Evolutionary conservation across 2,113 vertebrate species (phyloP).

Genomic region (Lathamus discolor): DNA sequence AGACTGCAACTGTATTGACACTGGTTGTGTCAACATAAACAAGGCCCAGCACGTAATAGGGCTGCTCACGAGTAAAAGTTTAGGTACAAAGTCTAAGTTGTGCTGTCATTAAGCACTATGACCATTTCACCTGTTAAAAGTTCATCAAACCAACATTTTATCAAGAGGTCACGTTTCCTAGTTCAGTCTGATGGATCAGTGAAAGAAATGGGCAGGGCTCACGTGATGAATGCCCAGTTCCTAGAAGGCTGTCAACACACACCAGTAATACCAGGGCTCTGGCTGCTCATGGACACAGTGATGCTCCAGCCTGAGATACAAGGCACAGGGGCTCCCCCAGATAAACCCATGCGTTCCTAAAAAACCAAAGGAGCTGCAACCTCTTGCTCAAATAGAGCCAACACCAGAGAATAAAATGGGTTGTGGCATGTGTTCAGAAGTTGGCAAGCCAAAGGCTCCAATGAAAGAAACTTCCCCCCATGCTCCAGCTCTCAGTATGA

Average conservation of each 20-base stretch:
- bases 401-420: background rate
- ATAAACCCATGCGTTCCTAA: background rate
- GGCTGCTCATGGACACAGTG: background rate
- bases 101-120: fast-evolving
- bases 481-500: background rate
- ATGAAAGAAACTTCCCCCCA: background rate
- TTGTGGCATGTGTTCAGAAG: background rate
- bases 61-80: background rate
- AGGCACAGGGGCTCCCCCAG: background rate
- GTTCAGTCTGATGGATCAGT: background rate
- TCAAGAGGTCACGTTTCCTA: background rate
- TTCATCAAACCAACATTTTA: background rate
- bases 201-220: background rate
- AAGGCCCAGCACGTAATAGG: background rate
- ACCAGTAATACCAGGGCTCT: background rate
- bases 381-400: background rate
- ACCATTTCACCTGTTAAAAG: background rate
- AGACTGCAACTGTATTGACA: background rate
- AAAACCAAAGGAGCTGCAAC: background rate
- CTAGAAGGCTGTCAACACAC: background rate
- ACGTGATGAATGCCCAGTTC: background rate
- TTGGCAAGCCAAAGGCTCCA: background rate
- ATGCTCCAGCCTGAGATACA: background rate
- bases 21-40: background rate
- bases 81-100: slow-evolving; percentile 32